phyloP scores from a whole-genome alignment of 2,888 invertebrate genomes.

The Malthinus seriepunctatus region DNA sequence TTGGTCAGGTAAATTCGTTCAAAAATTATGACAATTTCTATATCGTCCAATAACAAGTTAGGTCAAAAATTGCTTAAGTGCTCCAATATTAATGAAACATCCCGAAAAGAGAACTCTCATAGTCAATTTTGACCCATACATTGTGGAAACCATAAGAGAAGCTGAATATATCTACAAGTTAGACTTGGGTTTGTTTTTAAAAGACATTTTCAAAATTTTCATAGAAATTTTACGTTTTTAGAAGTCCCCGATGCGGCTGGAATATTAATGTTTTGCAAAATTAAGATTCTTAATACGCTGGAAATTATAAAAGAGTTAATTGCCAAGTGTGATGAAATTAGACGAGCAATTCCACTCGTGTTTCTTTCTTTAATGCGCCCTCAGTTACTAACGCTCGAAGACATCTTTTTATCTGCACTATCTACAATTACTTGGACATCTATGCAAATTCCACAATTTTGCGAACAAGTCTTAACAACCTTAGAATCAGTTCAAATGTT shows the following conservation, averaged over 20 bases:
- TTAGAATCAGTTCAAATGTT: slow-evolving; percentile 68
- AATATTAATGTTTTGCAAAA: slow-evolving; percentile 73
- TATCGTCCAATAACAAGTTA: slow-evolving; percentile 37
- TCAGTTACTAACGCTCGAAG: slow-evolving; percentile 69
- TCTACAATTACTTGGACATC: slow-evolving; percentile 84
- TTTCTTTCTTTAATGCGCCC: slow-evolving; percentile 73
- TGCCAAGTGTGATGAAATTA: slow-evolving; percentile 62
- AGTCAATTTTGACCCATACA: slow-evolving; percentile 74
- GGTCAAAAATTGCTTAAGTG: slow-evolving; percentile 68
- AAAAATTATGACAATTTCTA: background rate
- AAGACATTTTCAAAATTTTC: background rate
- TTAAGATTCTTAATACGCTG: slow-evolving; percentile 66
- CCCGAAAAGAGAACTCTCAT: slow-evolving; percentile 69
- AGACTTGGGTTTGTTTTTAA: slow-evolving; percentile 58
- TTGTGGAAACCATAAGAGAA: slow-evolving; percentile 75
- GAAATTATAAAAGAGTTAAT: slow-evolving; percentile 66
- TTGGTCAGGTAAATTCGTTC: slow-evolving; percentile 62
- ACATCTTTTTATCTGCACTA: slow-evolving; percentile 74
- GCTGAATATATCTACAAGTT: slow-evolving; percentile 81
- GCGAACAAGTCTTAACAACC: slow-evolving; percentile 59
- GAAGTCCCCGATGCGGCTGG: slow-evolving; percentile 77
- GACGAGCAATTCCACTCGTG: slow-evolving; percentile 65
- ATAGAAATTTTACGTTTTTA: slow-evolving; percentile 37
- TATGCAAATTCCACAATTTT: slow-evolving; percentile 69
- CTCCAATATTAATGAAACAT: slow-evolving; percentile 71